Evolutionary conservation across 2,888 invertebrate species (phyloP).

Genomic region (Toxonevra muliebris): DNA sequence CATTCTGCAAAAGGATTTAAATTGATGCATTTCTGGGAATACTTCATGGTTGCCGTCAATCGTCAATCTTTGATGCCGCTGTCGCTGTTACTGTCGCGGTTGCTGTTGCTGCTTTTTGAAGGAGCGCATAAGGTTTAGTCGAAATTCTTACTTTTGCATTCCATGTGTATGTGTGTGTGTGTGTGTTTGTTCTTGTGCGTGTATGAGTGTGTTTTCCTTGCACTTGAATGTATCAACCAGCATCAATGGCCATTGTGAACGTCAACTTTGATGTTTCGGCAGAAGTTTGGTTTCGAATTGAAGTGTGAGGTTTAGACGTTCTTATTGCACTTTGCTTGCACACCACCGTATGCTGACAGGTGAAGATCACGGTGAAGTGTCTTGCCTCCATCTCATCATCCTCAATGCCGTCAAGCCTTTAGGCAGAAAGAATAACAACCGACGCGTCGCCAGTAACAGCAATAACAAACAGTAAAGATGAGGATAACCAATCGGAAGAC

Average conservation of each 20-base stretch:
- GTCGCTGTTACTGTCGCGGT: neutral
- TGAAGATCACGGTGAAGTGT: conserved; percentile 27
- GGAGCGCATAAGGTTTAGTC: neutral
- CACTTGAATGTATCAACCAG: conserved; percentile 53
- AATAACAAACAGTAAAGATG: conserved; percentile 2
- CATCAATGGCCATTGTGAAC: conserved; percentile 56
- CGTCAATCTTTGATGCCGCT: neutral
- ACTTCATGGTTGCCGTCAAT: conserved; percentile 43
- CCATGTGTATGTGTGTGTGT: too few species aligned
- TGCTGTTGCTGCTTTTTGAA: neutral
- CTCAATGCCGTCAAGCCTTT: conserved; percentile 17
- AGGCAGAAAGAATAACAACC: conserved; percentile 19
- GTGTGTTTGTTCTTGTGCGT: neutral
- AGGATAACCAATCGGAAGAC: neutral
- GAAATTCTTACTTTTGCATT: too few species aligned
- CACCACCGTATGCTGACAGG: conserved; percentile 29
- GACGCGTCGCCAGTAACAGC: neutral
- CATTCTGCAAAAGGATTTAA: conserved; percentile 42
- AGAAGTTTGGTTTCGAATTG: conserved; percentile 42
- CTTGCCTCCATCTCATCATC: conserved; percentile 5
- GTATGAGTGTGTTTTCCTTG: conserved; percentile 47
- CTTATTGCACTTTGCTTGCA: conserved; percentile 51
- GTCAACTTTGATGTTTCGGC: conserved; percentile 59
- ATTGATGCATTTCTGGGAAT: conserved; percentile 55
- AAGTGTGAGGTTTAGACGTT: conserved; percentile 58